Evolutionary conservation across 2,797 vertebrate genomes (phyloP).

Genomic region (Furcifer pardalis): DNA sequence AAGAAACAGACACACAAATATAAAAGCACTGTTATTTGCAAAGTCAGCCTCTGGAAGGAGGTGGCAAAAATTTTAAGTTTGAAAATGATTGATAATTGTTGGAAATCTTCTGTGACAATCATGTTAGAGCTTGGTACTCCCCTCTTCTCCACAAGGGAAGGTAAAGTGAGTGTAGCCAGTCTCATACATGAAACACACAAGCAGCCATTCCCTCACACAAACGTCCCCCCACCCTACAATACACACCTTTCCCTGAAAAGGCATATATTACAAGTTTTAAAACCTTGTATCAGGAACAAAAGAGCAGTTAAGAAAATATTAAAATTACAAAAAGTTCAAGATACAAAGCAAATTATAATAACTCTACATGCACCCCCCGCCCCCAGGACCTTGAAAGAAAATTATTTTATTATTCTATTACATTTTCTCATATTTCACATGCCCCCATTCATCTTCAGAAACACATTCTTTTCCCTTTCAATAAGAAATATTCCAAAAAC

Average conservation of each 20-base stretch:
- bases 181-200: background rate
- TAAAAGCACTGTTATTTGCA: fast-evolving
- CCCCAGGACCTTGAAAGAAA: too few relatives aligned
- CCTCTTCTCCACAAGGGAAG: background rate
- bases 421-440: too few relatives aligned
- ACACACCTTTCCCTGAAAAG: background rate
- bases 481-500: too few relatives aligned
- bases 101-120: background rate
- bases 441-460: too few relatives aligned
- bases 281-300: background rate
- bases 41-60: background rate
- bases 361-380: too few relatives aligned
- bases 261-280: background rate
- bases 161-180: background rate
- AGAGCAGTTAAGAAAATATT: too few relatives aligned
- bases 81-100: background rate
- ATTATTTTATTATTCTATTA: too few relatives aligned
- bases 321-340: too few relatives aligned
- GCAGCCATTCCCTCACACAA: background rate
- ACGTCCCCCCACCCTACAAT: background rate
- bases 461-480: too few relatives aligned
- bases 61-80: background rate
- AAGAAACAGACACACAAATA: background rate
- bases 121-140: background rate
- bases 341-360: too few relatives aligned